These are phyloP conservation scores for Oenanthe oenanthe DNA, from an alignment of 2,113 vertebrate genomes.

Conservation along the genomic window DNA sequence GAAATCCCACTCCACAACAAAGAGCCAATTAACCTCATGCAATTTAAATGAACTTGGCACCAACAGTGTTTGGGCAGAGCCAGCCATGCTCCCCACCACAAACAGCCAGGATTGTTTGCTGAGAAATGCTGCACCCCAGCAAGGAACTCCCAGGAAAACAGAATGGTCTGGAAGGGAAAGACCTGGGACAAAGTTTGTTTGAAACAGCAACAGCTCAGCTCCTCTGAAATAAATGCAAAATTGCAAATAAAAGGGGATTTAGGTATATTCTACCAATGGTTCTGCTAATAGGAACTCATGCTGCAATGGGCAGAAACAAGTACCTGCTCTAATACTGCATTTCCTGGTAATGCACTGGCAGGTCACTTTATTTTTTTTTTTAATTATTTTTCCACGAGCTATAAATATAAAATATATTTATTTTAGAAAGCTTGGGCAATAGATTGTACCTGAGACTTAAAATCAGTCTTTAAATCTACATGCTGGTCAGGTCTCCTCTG, in stretches of 20 bases:
- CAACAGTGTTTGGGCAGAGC: neutral
- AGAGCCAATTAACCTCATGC: neutral
- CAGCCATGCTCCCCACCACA: neutral
- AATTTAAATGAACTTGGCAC: constrained; percentile 23
- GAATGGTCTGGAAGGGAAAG: neutral
- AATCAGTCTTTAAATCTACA: neutral
- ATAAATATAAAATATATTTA: neutral
- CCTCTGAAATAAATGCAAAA: neutral
- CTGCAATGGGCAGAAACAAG: neutral
- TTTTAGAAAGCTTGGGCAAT: neutral
- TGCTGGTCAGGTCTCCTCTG: neutral
- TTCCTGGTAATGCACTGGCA: neutral
- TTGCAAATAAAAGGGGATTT: neutral
- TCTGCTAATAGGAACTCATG: neutral
- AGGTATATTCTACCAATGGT: neutral
- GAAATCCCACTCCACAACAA: constrained; percentile 17
- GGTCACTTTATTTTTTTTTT: neutral
- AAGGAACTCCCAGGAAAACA: neutral
- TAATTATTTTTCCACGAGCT: neutral
- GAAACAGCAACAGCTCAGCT: neutral
- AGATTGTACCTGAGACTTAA: neutral
- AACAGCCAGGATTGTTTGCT: neutral
- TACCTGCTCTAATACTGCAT: neutral
- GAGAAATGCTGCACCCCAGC: neutral
- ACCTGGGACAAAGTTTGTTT: neutral